A percentile compares a stretch with the other conserved stretches of the same genome.
Evolutionary conservation across 2,797 vertebrate species (phyloP).

Genomic region (Serranus cabrilla): DNA sequence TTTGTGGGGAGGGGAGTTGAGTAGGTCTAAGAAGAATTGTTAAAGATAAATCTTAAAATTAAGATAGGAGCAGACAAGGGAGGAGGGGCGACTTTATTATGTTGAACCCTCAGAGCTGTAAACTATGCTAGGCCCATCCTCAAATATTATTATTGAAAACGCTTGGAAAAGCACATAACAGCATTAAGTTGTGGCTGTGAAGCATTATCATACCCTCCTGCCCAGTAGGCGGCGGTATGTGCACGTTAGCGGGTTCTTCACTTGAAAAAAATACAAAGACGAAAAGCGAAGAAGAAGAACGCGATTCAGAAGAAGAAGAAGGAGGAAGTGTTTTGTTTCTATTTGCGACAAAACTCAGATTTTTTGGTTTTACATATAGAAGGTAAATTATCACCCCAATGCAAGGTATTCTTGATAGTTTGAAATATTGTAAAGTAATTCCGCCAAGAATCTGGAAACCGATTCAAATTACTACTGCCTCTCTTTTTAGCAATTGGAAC

Average conservation of each 20-base stretch:
- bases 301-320: neutral
- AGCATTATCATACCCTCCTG: neutral
- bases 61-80: too few relatives aligned
- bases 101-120: too few relatives aligned
- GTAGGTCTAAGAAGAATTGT: too few relatives aligned
- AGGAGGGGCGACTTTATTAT: too few relatives aligned
- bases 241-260: rapidly evolving
- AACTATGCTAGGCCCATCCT: too few relatives aligned
- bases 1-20: too few relatives aligned
- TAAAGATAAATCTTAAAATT: too few relatives aligned
- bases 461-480: neutral
- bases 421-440: neutral
- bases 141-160: neutral
- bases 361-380: neutral
- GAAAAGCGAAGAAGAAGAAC: slow-evolving; percentile 30
- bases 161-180: neutral
- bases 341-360: neutral
- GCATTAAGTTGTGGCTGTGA: too few relatives aligned
- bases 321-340: slow-evolving; percentile 46
- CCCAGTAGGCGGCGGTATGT: slow-evolving; percentile 35
- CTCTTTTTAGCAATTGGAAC: neutral
- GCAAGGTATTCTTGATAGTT: rapidly evolving
- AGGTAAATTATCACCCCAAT: slow-evolving; percentile 33
- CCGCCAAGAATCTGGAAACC: rapidly evolving
- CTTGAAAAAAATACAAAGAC: neutral